phyloP scores from a whole-genome alignment of 1,140 invertebrate genomes.

The Lordiphosa stackelbergi region DNA sequence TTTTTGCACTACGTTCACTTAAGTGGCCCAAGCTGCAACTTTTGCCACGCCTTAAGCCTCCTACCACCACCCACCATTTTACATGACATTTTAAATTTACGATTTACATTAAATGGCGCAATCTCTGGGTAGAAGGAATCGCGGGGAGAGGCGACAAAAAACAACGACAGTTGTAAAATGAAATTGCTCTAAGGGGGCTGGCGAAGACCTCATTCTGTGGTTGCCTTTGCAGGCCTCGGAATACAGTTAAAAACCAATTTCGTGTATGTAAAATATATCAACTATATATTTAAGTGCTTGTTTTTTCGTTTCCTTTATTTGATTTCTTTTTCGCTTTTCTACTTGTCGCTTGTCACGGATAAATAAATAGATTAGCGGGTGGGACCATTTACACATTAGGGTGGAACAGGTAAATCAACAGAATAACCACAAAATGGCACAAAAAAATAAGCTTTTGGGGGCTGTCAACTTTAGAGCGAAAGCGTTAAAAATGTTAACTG shows the following conservation, averaged over 20 bases:
- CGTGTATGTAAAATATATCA: slow-evolving; percentile 75
- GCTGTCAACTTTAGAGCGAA: too few species aligned
- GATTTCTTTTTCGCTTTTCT: slow-evolving; percentile 17
- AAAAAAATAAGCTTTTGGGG: slow-evolving; percentile 2
- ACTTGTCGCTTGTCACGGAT: slow-evolving; percentile 58
- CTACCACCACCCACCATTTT: slow-evolving; percentile 47
- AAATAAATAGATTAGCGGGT: slow-evolving; percentile 57
- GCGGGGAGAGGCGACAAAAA: slow-evolving; percentile 30
- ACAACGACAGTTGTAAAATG: slow-evolving; percentile 72
- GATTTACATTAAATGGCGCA: slow-evolving; percentile 75
- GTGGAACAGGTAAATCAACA: slow-evolving; percentile 18
- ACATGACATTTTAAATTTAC: slow-evolving; percentile 75
- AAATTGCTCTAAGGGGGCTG: slow-evolving; percentile 52
- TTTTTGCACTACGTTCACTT: slow-evolving; percentile 36
- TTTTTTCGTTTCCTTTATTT: slow-evolving; percentile 22
- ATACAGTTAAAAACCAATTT: slow-evolving; percentile 74
- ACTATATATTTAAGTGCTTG: slow-evolving; percentile 72
- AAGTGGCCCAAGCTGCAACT: slow-evolving; percentile 54
- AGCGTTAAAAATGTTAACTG: too few species aligned
- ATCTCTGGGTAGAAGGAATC: slow-evolving; percentile 42
- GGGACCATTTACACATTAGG: slow-evolving; percentile 56
- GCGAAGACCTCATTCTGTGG: slow-evolving; percentile 35
- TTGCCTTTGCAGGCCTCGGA: slow-evolving; percentile 30
- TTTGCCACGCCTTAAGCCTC: slow-evolving; percentile 43
- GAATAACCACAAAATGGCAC: too few species aligned